Percentiles rank a stretch among this genome's conserved stretches.
Evolutionary conservation across 2,113 vertebrate genomes (phyloP).

Genomic region (Carassius auratus): DNA sequence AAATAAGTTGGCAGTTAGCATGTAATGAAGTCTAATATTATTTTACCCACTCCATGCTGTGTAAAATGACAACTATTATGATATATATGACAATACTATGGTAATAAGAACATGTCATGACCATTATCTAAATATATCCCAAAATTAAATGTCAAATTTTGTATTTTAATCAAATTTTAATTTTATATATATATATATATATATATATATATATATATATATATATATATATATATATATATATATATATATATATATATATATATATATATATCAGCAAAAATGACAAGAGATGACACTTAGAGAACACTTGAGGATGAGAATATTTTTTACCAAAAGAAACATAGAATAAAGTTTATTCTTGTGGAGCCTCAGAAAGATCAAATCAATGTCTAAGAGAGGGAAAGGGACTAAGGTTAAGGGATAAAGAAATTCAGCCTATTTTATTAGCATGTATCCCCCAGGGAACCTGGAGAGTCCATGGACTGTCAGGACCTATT

Average conservation of each 20-base stretch:
- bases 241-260: too few species aligned
- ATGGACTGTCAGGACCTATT: slow-evolving; percentile 80
- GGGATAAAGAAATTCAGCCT: slow-evolving; percentile 72
- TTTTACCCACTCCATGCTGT: not conserved
- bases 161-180: not conserved
- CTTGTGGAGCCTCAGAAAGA: slow-evolving; percentile 45
- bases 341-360: slow-evolving; percentile 43
- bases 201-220: too few species aligned
- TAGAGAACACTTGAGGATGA: not conserved
- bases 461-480: slow-evolving; percentile 70
- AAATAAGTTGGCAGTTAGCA: not conserved
- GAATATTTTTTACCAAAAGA: not conserved
- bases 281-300: not conserved
- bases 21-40: not conserved
- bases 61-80: not conserved
- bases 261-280: not conserved
- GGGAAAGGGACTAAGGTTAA: slow-evolving; percentile 70
- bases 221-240: too few species aligned
- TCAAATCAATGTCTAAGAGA: slow-evolving; percentile 48
- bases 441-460: slow-evolving; percentile 73
- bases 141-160: not conserved
- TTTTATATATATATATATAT: too few species aligned
- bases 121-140: not conserved
- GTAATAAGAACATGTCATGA: not conserved
- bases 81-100: not conserved